Evolutionary conservation across 2,888 invertebrate species (phyloP).

Genomic region (Lasioglossum villosulum): DNA sequence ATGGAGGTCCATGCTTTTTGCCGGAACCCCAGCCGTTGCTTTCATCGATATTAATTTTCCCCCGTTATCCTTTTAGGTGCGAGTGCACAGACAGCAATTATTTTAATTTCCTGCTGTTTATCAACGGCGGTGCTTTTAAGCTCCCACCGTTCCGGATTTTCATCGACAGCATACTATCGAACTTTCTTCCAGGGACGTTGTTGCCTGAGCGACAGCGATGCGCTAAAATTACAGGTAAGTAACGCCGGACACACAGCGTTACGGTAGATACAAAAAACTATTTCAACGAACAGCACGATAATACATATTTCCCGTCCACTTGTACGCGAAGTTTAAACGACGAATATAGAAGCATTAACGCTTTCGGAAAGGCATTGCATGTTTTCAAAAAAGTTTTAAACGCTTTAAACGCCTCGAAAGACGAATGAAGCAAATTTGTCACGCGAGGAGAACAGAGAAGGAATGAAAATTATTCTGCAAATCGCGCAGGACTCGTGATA

Average conservation of each 20-base stretch:
- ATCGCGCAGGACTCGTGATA: background rate
- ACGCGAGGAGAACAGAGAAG: background rate
- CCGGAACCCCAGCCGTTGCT: background rate
- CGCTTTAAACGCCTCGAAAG: background rate
- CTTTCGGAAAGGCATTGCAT: background rate
- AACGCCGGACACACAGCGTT: background rate
- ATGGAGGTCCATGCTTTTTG: slow-evolving; percentile 30
- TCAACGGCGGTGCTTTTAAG: slow-evolving; percentile 27
- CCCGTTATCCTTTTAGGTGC: slow-evolving; percentile 13
- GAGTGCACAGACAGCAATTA: slow-evolving; percentile 30
- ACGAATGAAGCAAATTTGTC: background rate
- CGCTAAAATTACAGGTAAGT: background rate
- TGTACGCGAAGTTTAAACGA: too few relatives aligned
- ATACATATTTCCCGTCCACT: too few relatives aligned
- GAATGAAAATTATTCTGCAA: slow-evolving; percentile 14
- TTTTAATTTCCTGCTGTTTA: slow-evolving; percentile 35
- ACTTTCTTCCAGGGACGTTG: slow-evolving; percentile 2
- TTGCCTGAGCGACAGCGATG: background rate
- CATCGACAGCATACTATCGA: slow-evolving; percentile 10
- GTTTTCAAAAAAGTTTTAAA: background rate
- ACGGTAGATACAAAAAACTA: background rate
- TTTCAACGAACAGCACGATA: background rate
- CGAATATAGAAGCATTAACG: too few relatives aligned
- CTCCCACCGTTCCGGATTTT: background rate
- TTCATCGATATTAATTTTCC: slow-evolving; percentile 44